Evolutionary conservation across 2,888 invertebrate genomes (phyloP), one percentile per base, ranked within the genome.

Genomic region (Osedax frankpressi): DNA sequence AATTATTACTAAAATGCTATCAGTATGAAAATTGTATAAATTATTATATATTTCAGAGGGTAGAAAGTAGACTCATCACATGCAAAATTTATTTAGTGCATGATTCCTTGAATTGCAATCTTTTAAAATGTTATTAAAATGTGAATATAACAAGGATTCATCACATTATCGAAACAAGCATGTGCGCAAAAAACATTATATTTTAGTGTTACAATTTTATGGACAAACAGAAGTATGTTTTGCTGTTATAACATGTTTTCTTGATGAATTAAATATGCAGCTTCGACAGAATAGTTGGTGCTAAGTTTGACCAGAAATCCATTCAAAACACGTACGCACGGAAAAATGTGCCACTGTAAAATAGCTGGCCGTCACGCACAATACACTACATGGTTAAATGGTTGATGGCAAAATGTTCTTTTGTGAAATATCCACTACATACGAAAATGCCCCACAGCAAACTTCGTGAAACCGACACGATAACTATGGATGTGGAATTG

Each of bases 401-500:
- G 2, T 24, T 65, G 65, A 65, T 24, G 65, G 24, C n/a, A 65
- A 65, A 65, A 65, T 65, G 25, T 65, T 65, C 65, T 65, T 65
- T 65, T 65, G 65, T 65, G 65, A 65, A 65, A 65, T 65, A 65
- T 65, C 65, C 24, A 65, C 65, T 65, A 24, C 19, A 11, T 26
- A 11, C 2, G 28, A 65, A 65, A 65, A 28, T 27, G 27, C 65
- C 24, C 65, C 27, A 14, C 14, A 28, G 27, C 14, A 65, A 62
- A 65, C 24, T 65, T 65, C 65, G 14, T 24, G 65, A 65, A 65
- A 65, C 65, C n/a, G 25, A 65, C 65, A 65, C 65, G 65, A 65
- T 65, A 24, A 65, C 65, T 65, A 65, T 62, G 14, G 63, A 62
- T 65, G 65, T 65, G 65, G 65, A 65, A 65, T 65, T 65, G n/a